phyloP scores from a whole-genome alignment of 1,140 invertebrate species.

The Drosophila nigrodunni region DNA sequence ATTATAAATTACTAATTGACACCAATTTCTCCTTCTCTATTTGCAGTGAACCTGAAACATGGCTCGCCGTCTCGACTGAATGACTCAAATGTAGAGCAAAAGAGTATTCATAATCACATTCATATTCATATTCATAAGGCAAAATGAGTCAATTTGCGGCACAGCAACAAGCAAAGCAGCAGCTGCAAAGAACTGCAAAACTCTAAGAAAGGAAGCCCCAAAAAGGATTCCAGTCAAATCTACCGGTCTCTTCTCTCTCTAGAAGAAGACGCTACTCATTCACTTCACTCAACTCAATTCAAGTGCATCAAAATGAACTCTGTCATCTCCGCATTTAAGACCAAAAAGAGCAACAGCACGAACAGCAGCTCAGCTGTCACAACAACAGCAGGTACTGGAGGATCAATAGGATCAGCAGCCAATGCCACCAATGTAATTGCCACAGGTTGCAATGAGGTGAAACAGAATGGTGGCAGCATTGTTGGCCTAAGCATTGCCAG shows the following conservation, averaged over 20 bases:
- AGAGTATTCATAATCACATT: slow-evolving; percentile 4
- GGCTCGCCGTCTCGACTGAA: slow-evolving; percentile 17
- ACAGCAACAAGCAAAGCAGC: slow-evolving; percentile 8
- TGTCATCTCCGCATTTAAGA: slow-evolving; percentile 84
- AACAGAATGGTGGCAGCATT: slow-evolving; percentile 25
- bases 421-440: background rate
- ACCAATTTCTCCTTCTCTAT: slow-evolving; percentile 45
- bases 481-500: slow-evolving; percentile 60
- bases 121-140: slow-evolving; percentile 1
- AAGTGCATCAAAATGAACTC: slow-evolving; percentile 77
- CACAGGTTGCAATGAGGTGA: slow-evolving; percentile 25
- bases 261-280: background rate
- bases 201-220: background rate
- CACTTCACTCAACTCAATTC: background rate
- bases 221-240: too few relatives aligned
- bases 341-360: slow-evolving; percentile 68
- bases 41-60: slow-evolving; percentile 32
- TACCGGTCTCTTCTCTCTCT: background rate
- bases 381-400: slow-evolving; percentile 60
- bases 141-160: slow-evolving; percentile 26
- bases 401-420: slow-evolving; percentile 9
- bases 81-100: slow-evolving; percentile 31
- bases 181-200: slow-evolving; percentile 14
- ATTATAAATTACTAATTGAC: slow-evolving; percentile 54
- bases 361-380: slow-evolving; percentile 14